phyloP scores from a whole-genome alignment of 2,113 vertebrate genomes.

The Pachypanchax playfairii region DNA sequence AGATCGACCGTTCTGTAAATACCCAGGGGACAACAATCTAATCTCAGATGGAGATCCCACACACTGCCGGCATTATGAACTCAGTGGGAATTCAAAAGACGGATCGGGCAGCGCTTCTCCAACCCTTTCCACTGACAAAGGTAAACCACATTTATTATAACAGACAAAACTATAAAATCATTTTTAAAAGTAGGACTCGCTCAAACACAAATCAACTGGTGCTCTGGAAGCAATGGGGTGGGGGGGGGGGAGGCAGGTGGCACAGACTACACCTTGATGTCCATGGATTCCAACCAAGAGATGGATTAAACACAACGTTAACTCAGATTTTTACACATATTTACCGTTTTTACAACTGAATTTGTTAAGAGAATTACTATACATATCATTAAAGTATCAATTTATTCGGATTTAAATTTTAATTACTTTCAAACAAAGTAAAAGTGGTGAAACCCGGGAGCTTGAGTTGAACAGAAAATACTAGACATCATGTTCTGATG shows the following conservation, averaged over 20 bases:
- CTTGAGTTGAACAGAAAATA: too few species aligned
- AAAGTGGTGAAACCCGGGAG: too few species aligned
- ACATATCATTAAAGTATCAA: too few species aligned
- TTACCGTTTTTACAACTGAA: too few species aligned
- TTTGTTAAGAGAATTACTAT: too few species aligned
- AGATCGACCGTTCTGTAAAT: constrained; percentile 80
- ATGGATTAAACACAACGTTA: too few species aligned
- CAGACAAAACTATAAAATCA: neutral
- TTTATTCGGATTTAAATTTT: too few species aligned
- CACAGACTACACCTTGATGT: neutral
- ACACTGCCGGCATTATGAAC: constrained; percentile 72
- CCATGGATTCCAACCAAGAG: too few species aligned
- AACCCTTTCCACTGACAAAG: constrained; percentile 80
- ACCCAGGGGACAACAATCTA: constrained; percentile 70
- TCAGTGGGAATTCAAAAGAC: constrained; percentile 75
- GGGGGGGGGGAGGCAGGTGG: neutral
- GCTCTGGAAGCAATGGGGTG: too few species aligned
- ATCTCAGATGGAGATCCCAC: constrained; percentile 77
- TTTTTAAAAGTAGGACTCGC: neutral
- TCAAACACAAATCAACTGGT: neutral
- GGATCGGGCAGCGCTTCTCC: constrained; percentile 81
- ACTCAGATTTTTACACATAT: too few species aligned
- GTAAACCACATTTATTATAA: constrained; percentile 60
- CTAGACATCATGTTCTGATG: too few species aligned
- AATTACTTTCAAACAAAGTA: too few species aligned